Evolutionary conservation across 35 echinoderm and acorn worm species (phyloP).

Genomic region (Apostichopus parvimensis): DNA sequence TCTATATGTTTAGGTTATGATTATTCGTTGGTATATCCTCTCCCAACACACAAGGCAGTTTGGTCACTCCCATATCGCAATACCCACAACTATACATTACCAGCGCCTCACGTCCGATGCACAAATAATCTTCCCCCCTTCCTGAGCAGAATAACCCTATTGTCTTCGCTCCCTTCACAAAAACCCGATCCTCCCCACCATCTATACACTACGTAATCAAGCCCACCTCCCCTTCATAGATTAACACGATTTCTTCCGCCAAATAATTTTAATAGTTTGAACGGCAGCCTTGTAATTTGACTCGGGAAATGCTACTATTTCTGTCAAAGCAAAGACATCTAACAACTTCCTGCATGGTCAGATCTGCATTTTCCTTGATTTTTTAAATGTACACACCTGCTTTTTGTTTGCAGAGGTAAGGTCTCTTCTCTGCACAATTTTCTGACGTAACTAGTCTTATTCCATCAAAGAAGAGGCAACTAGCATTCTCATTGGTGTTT

Average conservation of each 20-base stretch:
- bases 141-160: no score
- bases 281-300: background rate
- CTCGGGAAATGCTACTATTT: background rate
- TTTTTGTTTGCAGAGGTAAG: background rate
- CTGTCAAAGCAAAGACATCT: background rate
- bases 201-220: background rate
- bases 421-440: background rate
- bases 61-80: no score
- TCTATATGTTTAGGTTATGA: no score
- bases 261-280: background rate
- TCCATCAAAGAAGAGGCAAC: background rate
- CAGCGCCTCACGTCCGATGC: no score
- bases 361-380: background rate
- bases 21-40: no score
- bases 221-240: background rate
- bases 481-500: no score
- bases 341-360: background rate
- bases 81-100: no score
- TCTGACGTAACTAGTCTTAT: background rate
- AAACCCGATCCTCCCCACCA: no score
- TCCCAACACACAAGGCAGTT: no score
- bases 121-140: no score
- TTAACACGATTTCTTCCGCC: background rate
- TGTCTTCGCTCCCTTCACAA: no score
- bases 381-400: background rate